Conservation (phyloP, 2,888 invertebrate genomes). For the Venustoraphidia nigricollis region DNA sequence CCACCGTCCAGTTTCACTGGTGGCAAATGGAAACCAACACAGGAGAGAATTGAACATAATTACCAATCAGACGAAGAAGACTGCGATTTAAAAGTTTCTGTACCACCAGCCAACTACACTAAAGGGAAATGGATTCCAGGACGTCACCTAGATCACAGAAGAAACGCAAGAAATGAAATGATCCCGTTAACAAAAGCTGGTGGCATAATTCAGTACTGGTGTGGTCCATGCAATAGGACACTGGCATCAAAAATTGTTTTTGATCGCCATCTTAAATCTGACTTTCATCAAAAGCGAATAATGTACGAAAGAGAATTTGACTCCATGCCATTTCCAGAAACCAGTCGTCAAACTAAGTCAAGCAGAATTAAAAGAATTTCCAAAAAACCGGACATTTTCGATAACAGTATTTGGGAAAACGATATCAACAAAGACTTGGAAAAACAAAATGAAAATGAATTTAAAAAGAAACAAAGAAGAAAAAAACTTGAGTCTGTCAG, state of each 20-base stretch:
- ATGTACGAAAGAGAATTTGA: conserved; percentile 54
- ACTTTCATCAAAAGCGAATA: conserved; percentile 51
- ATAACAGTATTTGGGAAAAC: conserved; percentile 12
- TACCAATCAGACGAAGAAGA: conserved; percentile 27
- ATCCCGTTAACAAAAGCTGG: conserved; percentile 23
- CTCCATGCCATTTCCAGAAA: conserved; percentile 13
- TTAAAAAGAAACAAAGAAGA: conserved; percentile 22
- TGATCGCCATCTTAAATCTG: conserved; percentile 60
- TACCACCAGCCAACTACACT: conserved; percentile 54
- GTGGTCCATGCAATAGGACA: conserved; percentile 62
- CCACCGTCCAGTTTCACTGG: conserved; percentile 36
- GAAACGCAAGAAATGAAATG: conserved; percentile 7
- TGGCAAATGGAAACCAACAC: conserved; percentile 54
- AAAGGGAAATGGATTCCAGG: conserved; percentile 75
- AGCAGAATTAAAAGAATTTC: background rate
- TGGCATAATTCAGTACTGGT: conserved; percentile 51
- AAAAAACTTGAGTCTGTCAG: conserved; percentile 42
- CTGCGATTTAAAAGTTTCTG: conserved; percentile 26
- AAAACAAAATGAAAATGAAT: conserved; percentile 12
- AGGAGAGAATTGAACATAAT: background rate
- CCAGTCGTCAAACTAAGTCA: conserved; percentile 12
- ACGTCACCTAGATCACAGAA: conserved; percentile 1
- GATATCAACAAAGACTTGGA: conserved; percentile 18
- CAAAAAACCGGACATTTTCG: conserved; percentile 25
- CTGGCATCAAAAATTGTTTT: conserved; percentile 59